Conservation (phyloP, 2,888 invertebrate species). For the Leptopterna dolabrata region DNA sequence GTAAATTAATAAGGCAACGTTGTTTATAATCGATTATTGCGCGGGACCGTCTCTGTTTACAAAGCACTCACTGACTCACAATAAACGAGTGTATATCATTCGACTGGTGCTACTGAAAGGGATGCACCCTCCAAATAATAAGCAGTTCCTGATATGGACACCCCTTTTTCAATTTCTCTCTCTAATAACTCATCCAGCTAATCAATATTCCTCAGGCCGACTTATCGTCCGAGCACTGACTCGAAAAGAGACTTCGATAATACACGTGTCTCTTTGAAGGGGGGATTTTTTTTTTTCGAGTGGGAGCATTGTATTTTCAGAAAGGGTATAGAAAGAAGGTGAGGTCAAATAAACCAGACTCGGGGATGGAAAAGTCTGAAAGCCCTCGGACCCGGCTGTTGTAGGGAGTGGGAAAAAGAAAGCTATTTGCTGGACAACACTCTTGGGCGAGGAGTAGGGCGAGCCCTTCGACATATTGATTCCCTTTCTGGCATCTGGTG, state of each 20-base stretch:
- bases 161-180: neutral
- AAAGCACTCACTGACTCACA: neutral
- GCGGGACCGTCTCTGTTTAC: neutral
- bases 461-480: neutral
- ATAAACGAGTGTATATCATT: neutral
- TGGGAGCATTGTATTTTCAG: neutral
- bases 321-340: neutral
- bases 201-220: neutral
- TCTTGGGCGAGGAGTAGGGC: neutral
- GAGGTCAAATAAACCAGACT: neutral
- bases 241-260: neutral
- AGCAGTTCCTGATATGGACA: neutral
- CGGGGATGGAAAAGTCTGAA: neutral
- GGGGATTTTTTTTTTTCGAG: neutral
- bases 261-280: neutral
- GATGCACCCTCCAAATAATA: neutral
- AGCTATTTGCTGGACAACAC: conserved; percentile 37
- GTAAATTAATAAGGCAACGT: neutral
- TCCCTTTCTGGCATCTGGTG: conserved; percentile 14
- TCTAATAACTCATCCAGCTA: neutral
- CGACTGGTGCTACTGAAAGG: neutral
- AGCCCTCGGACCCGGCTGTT: neutral
- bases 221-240: neutral
- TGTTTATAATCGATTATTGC: neutral
- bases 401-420: neutral